Evolutionary conservation across 2,888 invertebrate species (phyloP), one percentile per base, ranked within the genome.

Genomic region (Coelinius sp.): DNA sequence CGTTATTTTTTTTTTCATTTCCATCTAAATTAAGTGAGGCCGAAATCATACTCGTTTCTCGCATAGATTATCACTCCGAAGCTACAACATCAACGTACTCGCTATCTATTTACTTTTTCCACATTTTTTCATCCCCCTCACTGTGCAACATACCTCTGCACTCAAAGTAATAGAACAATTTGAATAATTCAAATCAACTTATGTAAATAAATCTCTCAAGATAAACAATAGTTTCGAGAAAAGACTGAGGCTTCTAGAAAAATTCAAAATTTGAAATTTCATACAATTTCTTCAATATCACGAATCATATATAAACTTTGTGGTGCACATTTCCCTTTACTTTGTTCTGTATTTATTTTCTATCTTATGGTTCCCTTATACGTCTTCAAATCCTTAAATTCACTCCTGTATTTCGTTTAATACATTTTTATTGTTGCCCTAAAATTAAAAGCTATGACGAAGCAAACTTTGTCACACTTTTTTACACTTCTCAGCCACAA

Each of bases 401-500:
- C 2, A 35, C 63, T 24, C 49, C 52, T 63, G 35, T 10, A 20
- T 22, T 62, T 63, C 62, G 17, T 52, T 49, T 62, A 35, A 69
- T 22, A 69, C 52, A 63, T 70, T 52, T 62, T 49, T 63, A 20
- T 63, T 24, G 52, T 31, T 63, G 22, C 12, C 52, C 63, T 63
- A 63, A 63, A 70, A 70, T 70, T 63, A 56, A 59, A 56, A 63
- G 68, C 49, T 69, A 71, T 49, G 62, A 70, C 74, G 68, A 63
- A 73, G 68, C 68, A 73, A 69, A 75, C 66, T 63, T 71, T 72
- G 56, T 68, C 70, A 72, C 52, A 75, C 73, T 71, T 66, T 67
- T 62, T 41, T 69, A 75, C 14, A 74, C 73, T 65, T 75, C 73
- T 78, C 72, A 66, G 74, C 70, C 74, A 71, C 70, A 73, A 73